Base-by-base conservation (phyloP, 2,888 invertebrate genomes). In the Trichopria drosophilae region DNA sequence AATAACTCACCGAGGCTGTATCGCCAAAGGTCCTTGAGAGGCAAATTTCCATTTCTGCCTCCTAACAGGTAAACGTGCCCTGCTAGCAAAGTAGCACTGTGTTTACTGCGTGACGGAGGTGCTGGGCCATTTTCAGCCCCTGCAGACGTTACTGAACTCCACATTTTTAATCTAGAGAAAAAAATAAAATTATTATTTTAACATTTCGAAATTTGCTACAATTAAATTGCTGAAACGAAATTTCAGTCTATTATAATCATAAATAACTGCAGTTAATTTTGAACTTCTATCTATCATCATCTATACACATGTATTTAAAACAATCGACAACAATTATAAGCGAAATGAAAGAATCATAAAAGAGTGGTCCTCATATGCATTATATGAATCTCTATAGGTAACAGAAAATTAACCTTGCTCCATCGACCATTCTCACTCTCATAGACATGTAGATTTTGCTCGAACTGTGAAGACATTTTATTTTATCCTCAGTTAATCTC, bases 11-110 rank as follows among this genome's bases (percentile, higher is more conserved):
- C 84, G 36, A 90, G 79, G 64, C 85, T 84, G 68, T 88, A 89
- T 64, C 85, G 83, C 92, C 93, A 93, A 69, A 93, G 84, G 77
- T 93, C 93, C 72, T 87, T 84, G 52, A 91, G 82, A 3, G 91
- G 90, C 61, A 89, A 79, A 65, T 87, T 85, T 15, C 89, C 87
- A 70, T 90, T 90, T 37, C 90, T 79, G n/a, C 93, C 92, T 10
- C 91, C 92, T 60, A 89, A 81, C 59, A 93, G 81, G 75, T 90
- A 93, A 55, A 93, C 82, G 74, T 84, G 80, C n/a, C 86, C 86
- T 35, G 84, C 86, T 60, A 87, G 81, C 59, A 87, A 77, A 60
- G 90, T 88, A 54, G 88, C 87, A 41, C 90, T 88, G 78, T 91
- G 91, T 77, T 92, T 91, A 68, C 84, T 85, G 57, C 92, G 82